Evolutionary conservation across 2,797 vertebrate species (phyloP).

Genomic region (Callimico goeldii): DNA sequence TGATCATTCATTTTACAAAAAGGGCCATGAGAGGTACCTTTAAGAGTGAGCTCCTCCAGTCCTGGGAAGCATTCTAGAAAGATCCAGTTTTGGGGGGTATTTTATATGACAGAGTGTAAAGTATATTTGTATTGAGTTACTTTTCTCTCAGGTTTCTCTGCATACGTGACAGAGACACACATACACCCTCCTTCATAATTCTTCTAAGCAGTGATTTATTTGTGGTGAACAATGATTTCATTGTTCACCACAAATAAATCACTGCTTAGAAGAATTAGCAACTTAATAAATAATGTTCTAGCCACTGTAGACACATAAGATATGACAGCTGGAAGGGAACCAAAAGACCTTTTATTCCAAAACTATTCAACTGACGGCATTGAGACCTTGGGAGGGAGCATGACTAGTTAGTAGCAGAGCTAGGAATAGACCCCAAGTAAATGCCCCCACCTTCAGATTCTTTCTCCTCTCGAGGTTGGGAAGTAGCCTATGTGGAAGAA

Average conservation of each 20-base stretch:
- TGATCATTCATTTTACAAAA: not conserved
- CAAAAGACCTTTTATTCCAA: not conserved
- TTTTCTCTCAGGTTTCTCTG: not conserved
- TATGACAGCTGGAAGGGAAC: not conserved
- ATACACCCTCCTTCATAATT: not conserved
- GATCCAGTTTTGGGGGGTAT: not conserved
- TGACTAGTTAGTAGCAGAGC: not conserved
- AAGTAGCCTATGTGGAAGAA: not conserved
- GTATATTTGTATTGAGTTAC: not conserved
- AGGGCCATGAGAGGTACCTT: not conserved
- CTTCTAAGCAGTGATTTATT: not conserved
- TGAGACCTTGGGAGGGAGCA: not conserved
- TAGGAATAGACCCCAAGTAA: not conserved
- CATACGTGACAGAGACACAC: not conserved
- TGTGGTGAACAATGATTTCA: not conserved
- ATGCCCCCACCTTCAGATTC: not conserved
- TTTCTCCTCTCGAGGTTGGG: not conserved
- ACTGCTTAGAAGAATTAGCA: not conserved
- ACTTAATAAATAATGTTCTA: not conserved
- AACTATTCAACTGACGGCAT: not conserved
- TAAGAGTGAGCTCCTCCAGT: not conserved
- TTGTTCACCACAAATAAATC: not conserved
- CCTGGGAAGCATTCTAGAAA: not conserved
- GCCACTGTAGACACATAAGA: not conserved
- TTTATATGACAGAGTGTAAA: not conserved